These are phyloP conservation scores for Asarcornis scutulata DNA, from an alignment of 2,113 vertebrate species.

Conservation along the genomic window DNA sequence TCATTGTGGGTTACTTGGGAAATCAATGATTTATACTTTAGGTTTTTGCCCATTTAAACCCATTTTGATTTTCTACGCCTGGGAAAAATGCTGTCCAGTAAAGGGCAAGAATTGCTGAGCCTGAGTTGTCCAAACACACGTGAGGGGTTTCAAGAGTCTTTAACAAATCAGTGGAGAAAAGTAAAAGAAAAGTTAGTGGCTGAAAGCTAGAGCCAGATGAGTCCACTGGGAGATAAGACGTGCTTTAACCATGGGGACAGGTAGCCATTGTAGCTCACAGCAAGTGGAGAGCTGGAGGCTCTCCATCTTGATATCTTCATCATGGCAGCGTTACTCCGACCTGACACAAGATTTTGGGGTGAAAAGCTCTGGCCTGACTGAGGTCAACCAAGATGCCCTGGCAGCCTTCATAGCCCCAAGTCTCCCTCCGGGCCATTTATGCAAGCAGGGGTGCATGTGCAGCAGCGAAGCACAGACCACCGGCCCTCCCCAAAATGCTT, in stretches of 20 bases:
- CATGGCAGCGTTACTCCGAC: neutral
- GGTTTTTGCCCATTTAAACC: neutral
- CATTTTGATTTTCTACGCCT: neutral
- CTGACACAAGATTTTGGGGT: accelerated
- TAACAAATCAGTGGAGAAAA: neutral
- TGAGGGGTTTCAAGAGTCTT: neutral
- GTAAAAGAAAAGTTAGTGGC: neutral
- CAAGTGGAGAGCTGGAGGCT: neutral
- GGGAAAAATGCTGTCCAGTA: neutral
- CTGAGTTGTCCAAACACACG: neutral
- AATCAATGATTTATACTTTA: neutral
- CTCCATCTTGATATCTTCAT: neutral
- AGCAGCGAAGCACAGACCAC: neutral
- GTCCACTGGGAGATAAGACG: neutral
- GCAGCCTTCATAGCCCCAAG: neutral
- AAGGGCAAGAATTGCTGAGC: neutral
- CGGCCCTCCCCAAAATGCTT: neutral
- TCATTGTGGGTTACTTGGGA: neutral
- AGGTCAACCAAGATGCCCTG: neutral
- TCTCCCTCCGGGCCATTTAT: accelerated
- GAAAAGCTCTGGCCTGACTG: neutral
- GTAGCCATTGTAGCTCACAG: neutral
- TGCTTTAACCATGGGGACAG: neutral
- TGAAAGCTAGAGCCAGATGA: neutral
- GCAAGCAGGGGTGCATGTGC: neutral